Evolutionary conservation across 2,888 invertebrate species (phyloP), one percentile per base, ranked within the genome.

Genomic region (Lutraria lutraria): DNA sequence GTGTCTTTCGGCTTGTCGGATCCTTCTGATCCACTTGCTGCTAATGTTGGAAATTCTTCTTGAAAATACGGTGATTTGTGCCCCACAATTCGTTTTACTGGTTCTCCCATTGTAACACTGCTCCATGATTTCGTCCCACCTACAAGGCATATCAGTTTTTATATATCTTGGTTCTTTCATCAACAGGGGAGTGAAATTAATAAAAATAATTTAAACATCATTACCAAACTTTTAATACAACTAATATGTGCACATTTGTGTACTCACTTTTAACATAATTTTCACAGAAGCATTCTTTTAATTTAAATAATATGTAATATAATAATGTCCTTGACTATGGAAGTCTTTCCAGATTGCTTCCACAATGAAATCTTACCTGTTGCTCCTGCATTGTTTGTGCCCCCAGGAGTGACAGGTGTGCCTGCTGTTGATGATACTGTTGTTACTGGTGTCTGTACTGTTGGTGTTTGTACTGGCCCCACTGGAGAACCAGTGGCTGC

Each of bases 31-130:
- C 96, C 97, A 95, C 96, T 96, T 95, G 96, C 94, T 90, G 96
- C 96, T 96, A 98, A 97, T 96, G 98, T 98, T 96, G 99, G 99
- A 97, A 99, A 99, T 97, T 99, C 99, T 98, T 99, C 98, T 97
- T 98, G 98, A 97, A 99, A 99, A 97, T 98, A 98, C 95, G 98
- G 98, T 97, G 98, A 98, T 97, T 98, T 98, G 95, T 98, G 98
- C 91, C 98, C 97, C 94, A 97, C 94, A 90, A 95, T 89, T 83
- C 92, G 93, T 90, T 94, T 95, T 91, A 93, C 85, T 89, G 93
- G 92, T 88, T 94, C 94, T 90, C 96, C 96, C 95, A 96, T 94
- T 91, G 97, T 97, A 86, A 97, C 96, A 94, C 96, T 97, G 97
- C 97, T 97, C 97, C 97, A 97, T 90, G 97, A 96, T 95, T 96